These are phyloP conservation scores for Stomatorhinus ivindoensis DNA, from an alignment of 2,113 vertebrate genomes.

Conservation along the genomic window DNA sequence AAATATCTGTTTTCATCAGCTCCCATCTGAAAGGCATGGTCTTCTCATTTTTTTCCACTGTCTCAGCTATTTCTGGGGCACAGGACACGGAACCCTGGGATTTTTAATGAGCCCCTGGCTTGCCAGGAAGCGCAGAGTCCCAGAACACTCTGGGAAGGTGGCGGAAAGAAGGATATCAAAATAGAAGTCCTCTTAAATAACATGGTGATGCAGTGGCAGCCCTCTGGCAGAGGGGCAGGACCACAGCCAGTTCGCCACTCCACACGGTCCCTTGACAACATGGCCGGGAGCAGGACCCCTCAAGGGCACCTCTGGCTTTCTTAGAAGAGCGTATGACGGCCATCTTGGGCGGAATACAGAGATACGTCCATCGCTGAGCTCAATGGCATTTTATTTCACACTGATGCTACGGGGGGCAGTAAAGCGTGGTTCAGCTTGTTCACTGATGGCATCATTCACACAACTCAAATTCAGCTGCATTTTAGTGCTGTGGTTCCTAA, in stretches of 20 bases:
- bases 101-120: not conserved
- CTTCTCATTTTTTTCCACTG: not conserved
- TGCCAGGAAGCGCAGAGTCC: not conserved
- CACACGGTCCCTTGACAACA: not conserved
- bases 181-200: not conserved
- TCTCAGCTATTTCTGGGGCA: not conserved
- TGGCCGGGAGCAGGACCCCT: not conserved
- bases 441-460: not conserved
- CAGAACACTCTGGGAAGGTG: not conserved
- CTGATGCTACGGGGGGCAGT: not conserved
- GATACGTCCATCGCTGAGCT: not conserved
- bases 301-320: not conserved
- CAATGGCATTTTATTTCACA: not conserved
- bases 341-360: not conserved
- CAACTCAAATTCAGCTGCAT: not conserved
- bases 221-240: not conserved
- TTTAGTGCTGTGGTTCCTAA: not conserved
- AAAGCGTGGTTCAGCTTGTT: not conserved
- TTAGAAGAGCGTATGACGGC: not conserved
- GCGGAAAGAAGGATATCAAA: not conserved
- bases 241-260: not conserved
- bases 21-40: not conserved
- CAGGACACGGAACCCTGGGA: not conserved
- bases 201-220: not conserved
- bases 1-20: not conserved